A percentile compares a stretch with the other conserved stretches of the same genome.
These are phyloP conservation scores for Amaurobius ferox DNA, from an alignment of 2,888 invertebrate species.

Conservation along the genomic window DNA sequence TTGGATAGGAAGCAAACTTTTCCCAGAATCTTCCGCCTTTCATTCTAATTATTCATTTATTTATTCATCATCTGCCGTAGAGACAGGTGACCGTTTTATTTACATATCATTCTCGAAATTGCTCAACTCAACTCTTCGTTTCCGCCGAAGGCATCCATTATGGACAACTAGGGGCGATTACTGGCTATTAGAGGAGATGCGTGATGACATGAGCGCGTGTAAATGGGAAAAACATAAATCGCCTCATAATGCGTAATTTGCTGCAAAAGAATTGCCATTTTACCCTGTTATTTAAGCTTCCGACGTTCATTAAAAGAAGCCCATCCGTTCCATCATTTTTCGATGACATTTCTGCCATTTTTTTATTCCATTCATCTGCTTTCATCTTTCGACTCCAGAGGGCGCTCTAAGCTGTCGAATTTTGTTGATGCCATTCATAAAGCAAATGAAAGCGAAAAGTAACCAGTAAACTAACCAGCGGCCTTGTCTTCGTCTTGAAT, in stretches of 20 bases:
- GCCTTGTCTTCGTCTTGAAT: too few species aligned
- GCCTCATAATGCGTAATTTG: constrained; percentile 16
- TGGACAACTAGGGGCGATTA: constrained; percentile 16
- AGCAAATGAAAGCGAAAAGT: too few species aligned
- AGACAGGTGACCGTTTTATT: neutral
- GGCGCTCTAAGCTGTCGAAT: neutral
- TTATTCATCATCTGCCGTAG: neutral
- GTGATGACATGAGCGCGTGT: constrained; percentile 21
- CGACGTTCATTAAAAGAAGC: constrained; percentile 10
- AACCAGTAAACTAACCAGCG: too few species aligned
- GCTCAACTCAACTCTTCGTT: neutral
- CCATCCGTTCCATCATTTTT: constrained; percentile 25
- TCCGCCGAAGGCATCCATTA: constrained; percentile 20
- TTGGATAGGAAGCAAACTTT: neutral
- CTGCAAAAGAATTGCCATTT: constrained; percentile 18
- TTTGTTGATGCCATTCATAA: too few species aligned
- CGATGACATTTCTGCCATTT: constrained; percentile 15
- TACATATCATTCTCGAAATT: neutral
- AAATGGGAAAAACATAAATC: constrained; percentile 38
- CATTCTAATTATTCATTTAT: neutral
- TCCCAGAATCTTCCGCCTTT: neutral
- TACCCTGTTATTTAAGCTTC: constrained; percentile 30
- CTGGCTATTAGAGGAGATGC: constrained; percentile 15
- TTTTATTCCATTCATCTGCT: neutral
- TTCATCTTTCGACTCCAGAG: neutral